phyloP scores from a whole-genome alignment of 2,888 invertebrate genomes.

The Lasius platythorax region DNA sequence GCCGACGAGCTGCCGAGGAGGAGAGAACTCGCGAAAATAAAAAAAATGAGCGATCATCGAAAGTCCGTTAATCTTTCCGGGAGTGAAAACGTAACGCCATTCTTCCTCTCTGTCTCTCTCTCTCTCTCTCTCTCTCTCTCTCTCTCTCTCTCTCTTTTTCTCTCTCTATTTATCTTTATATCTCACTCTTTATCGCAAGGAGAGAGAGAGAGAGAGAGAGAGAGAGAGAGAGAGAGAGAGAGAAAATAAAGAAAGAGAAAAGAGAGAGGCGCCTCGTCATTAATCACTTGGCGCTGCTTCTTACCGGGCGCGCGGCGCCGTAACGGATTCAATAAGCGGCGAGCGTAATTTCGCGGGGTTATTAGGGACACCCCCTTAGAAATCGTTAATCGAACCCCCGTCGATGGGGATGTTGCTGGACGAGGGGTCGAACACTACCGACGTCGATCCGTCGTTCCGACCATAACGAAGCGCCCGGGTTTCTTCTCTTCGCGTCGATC shows the following conservation, averaged over 20 bases:
- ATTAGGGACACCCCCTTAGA: constrained; percentile 68
- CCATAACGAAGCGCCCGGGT: constrained; percentile 32
- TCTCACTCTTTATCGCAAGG: too few relatives aligned
- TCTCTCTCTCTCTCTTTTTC: not conserved
- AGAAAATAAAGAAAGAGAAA: not conserved
- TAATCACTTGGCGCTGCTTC: constrained; percentile 72
- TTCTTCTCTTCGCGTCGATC: constrained; percentile 54
- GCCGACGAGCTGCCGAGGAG: constrained; percentile 7
- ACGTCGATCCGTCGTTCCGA: constrained; percentile 40
- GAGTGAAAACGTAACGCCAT: constrained; percentile 62
- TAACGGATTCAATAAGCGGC: constrained; percentile 73
- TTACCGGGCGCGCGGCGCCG: constrained; percentile 70
- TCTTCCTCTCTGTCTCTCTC: not conserved
- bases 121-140: not conserved
- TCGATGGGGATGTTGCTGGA: constrained; percentile 40
- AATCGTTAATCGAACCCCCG: constrained; percentile 72
- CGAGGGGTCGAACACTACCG: constrained; percentile 20
- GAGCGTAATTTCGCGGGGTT: constrained; percentile 74
- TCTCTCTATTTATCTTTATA: too few relatives aligned
- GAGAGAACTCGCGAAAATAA: constrained; percentile 63
- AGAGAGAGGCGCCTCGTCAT: constrained; percentile 55
- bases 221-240: not conserved
- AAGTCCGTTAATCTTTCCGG: constrained; percentile 74
- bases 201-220: too few relatives aligned
- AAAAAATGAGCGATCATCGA: constrained; percentile 74